Percentiles rank a stretch among this genome's conserved stretches.
Conservation (phyloP, 2,888 invertebrate species). For the Gasteruption jaculator region DNA sequence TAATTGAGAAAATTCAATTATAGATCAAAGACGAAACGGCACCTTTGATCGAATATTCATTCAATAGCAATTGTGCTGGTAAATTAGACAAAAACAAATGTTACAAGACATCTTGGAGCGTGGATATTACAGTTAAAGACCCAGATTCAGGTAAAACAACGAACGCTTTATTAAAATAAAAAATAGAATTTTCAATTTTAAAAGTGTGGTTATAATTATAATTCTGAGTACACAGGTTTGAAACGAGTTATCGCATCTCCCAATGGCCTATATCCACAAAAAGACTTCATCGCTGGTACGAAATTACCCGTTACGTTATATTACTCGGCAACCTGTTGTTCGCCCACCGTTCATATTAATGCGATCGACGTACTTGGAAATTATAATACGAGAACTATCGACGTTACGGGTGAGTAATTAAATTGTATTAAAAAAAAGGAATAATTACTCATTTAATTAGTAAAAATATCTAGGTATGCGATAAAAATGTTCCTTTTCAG, state of each 20-base stretch:
- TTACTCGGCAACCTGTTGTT: slow-evolving; percentile 71
- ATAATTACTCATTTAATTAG: neutral
- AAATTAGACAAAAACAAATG: slow-evolving; percentile 57
- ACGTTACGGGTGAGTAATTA: slow-evolving; percentile 54
- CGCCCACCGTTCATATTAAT: slow-evolving; percentile 62
- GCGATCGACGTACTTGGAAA: slow-evolving; percentile 70
- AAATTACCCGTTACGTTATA: slow-evolving; percentile 62
- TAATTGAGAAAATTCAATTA: slow-evolving; percentile 3
- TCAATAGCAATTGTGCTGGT: slow-evolving; percentile 63
- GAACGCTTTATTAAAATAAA: too few relatives aligned
- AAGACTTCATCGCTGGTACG: slow-evolving; percentile 65
- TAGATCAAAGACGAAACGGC: slow-evolving; percentile 54
- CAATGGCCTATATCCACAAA: slow-evolving; percentile 59
- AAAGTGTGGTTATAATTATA: neutral
- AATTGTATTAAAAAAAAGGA: neutral
- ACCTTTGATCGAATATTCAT: slow-evolving; percentile 61
- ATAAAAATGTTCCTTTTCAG: slow-evolving; percentile 57
- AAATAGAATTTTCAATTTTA: too few relatives aligned
- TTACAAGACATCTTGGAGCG: slow-evolving; percentile 65
- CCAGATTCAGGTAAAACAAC: slow-evolving; percentile 39
- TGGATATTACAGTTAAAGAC: slow-evolving; percentile 66
- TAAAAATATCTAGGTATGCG: too few relatives aligned
- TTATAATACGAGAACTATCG: slow-evolving; percentile 59
- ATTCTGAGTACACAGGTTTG: slow-evolving; percentile 32
- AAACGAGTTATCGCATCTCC: slow-evolving; percentile 43